Conservation (phyloP, 2,113 vertebrate genomes). For the Parotia lawesii region DNA sequence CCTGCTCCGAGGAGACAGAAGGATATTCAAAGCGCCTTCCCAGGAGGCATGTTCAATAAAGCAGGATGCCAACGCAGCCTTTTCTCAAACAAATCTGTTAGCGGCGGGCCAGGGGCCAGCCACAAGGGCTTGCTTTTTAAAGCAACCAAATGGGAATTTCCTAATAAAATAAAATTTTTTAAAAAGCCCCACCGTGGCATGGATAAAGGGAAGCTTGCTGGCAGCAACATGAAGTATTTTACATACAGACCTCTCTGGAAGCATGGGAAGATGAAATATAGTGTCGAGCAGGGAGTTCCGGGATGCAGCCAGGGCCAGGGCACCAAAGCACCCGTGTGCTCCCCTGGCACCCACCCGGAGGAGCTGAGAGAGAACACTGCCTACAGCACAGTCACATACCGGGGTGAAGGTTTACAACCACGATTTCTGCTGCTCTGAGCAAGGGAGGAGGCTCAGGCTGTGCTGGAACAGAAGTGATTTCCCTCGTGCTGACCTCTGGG, state of each 20-base stretch:
- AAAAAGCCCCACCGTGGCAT: not conserved
- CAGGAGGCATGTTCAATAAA: constrained; percentile 73
- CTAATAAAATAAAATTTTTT: constrained; percentile 62
- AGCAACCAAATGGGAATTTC: constrained; percentile 63
- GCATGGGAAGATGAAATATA: not conserved
- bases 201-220: not conserved
- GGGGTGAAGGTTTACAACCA: not conserved
- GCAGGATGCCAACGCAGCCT: constrained; percentile 57
- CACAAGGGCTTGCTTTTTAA: constrained; percentile 49
- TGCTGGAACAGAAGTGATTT: rapidly evolving
- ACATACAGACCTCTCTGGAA: not conserved
- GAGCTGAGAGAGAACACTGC: not conserved
- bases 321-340: not conserved
- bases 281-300: rapidly evolving
- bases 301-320: not conserved
- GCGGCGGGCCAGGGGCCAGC: constrained; percentile 64
- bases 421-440: not conserved
- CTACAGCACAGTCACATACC: rapidly evolving
- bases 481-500: rapidly evolving
- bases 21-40: constrained; percentile 71
- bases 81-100: constrained; percentile 65
- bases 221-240: not conserved
- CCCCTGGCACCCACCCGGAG: not conserved
- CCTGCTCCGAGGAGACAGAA: constrained; percentile 69
- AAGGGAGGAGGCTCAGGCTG: not conserved